phyloP scores from a whole-genome alignment of 2,888 invertebrate species.

The Scelioninae gen. 1 region DNA sequence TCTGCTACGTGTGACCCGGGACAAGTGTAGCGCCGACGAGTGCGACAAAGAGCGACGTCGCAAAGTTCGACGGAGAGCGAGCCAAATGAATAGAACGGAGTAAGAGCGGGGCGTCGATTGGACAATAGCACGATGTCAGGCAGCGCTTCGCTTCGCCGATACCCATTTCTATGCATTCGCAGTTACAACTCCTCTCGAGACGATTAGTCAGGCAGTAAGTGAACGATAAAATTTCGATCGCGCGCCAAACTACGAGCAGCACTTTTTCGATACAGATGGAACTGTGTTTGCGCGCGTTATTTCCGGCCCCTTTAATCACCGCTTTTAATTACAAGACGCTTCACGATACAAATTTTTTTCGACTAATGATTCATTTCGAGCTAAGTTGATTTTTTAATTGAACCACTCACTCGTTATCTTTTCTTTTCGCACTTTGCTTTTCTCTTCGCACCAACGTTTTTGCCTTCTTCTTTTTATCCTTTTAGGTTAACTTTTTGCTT shows the following conservation, averaged over 20 bases:
- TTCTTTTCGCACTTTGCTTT: no score
- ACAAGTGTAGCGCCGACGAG: conserved; percentile 40
- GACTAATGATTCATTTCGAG: conserved; percentile 28
- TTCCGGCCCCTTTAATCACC: conserved; percentile 39
- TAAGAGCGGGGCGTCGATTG: conserved; percentile 37
- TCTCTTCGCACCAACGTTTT: conserved; percentile 4
- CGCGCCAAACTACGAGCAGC: conserved; percentile 4
- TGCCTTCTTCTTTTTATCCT: background rate
- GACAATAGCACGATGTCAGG: conserved; percentile 63
- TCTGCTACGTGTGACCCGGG: conserved; percentile 68
- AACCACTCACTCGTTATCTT: conserved; percentile 14
- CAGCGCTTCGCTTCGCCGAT: no score
- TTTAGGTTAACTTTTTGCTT: background rate
- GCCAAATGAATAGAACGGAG: conserved; percentile 1
- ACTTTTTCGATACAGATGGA: conserved; percentile 48
- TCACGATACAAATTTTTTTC: conserved; percentile 28
- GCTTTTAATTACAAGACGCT: conserved; percentile 44
- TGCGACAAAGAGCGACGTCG: conserved; percentile 20
- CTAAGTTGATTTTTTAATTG: conserved; percentile 16
- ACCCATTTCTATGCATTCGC: conserved; percentile 64
- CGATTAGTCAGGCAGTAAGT: conserved; percentile 61
- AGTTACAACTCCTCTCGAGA: conserved; percentile 65
- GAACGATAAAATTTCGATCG: conserved; percentile 57
- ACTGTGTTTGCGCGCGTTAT: conserved; percentile 40
- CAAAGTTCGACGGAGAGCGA: conserved; percentile 10